Percentiles rank a stretch among this genome's conserved stretches.
Evolutionary conservation across 2,888 invertebrate species (phyloP).

Genomic region (Lochmaea crataegi): DNA sequence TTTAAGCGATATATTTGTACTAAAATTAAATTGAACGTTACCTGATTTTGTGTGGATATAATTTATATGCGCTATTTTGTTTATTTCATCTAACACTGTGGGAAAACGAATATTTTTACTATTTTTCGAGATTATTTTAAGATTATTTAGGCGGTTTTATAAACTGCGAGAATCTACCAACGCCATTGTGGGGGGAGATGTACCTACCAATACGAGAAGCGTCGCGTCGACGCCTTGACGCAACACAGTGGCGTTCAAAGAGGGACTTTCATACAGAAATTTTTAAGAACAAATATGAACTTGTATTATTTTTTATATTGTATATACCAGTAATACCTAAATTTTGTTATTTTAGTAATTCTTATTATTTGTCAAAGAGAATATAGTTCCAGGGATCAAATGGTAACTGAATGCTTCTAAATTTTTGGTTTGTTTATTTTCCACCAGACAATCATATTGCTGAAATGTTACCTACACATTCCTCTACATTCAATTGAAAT

Average conservation of each 20-base stretch:
- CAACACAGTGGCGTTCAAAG: slow-evolving; percentile 53
- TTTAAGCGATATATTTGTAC: neutral
- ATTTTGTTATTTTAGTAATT: no score
- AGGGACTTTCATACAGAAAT: neutral
- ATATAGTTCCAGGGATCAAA: no score
- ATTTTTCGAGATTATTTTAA: neutral
- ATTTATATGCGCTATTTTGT: slow-evolving; percentile 48
- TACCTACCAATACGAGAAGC: slow-evolving; percentile 46
- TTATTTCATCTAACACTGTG: slow-evolving; percentile 34
- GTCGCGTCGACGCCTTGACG: slow-evolving; percentile 50
- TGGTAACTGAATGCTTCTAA: no score
- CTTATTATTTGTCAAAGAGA: no score
- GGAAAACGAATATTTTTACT: slow-evolving; percentile 16
- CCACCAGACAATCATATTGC: no score
- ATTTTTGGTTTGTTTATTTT: no score
- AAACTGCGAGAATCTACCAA: slow-evolving; percentile 40
- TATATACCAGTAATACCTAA: no score
- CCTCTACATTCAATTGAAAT: no score
- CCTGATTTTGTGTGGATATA: slow-evolving; percentile 49
- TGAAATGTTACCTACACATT: no score
- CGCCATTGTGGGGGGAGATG: slow-evolving; percentile 52
- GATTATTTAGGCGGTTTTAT: slow-evolving; percentile 36
- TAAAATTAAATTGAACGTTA: slow-evolving; percentile 31
- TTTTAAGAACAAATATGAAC: neutral
- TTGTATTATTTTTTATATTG: neutral